Evolutionary conservation across 2,888 invertebrate species (phyloP), one percentile per base, ranked within the genome.

Genomic region (Torymus auratus): DNA sequence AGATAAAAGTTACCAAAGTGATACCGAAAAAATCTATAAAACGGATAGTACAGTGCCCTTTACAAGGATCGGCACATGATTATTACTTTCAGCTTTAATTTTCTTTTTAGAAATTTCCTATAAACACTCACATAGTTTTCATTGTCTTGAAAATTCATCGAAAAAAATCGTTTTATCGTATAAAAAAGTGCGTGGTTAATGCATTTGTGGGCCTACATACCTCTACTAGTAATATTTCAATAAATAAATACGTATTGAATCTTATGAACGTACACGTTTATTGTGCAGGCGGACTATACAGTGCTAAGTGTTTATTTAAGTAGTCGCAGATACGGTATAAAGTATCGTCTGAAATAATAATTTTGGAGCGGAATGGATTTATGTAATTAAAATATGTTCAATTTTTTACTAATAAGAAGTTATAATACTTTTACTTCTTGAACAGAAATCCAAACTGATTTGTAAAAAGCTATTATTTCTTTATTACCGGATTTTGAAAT

Each of bases 21-120:
- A 28, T 28, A n/a, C 68, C 14, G 20, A 20, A 68, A 78, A 73
- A 68, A 69, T 69, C 14, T 58, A 74, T 68, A 70, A 74, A 74
- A 69, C 70, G 68, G 58, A 68, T 28, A 58, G 70, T 68, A 53
- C 69, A 71, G 17, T 28, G 14, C 17, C 50, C 71, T 71, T 23
- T 68, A 50, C 14, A 76, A 71, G 65, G 55, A 71, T 80, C 65
- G 80, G 80, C 80, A 81, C 80, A 72, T 72, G 12, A 61, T 77
- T 72, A 67, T 73, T 81, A 81, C 80, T 81, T 81, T 81, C 68
- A 68, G 13, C 62, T 62, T 67, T 15, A 53, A 5, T 55, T 67
- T 20, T 68, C 3, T 41, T n/a, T 68, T 70, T 69, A 56, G 41
- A 62, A 28, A 56, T 68, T 79, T 53, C 52, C 67, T 41, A 50